These are phyloP conservation scores for Pelecanoides urinatrix DNA, from an alignment of 2,113 vertebrate genomes.

Conservation along the genomic window DNA sequence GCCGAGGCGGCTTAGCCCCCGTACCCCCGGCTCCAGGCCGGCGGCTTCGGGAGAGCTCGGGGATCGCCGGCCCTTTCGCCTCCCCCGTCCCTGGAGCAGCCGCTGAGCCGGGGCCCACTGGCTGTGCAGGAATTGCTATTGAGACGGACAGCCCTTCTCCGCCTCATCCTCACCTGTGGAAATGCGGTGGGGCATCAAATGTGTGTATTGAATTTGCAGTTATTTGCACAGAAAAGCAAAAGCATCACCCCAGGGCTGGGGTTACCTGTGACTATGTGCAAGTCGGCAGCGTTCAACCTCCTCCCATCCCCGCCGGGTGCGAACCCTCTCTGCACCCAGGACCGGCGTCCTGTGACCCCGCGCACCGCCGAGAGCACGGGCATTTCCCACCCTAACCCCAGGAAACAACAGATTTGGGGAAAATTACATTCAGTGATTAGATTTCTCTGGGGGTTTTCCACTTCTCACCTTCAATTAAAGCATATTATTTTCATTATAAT, in stretches of 20 bases:
- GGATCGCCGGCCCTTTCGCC: rapidly evolving
- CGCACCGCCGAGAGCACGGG: rapidly evolving
- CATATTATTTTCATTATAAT: not conserved
- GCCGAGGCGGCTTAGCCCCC: not conserved
- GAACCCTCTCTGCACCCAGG: not conserved
- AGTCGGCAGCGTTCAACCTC: rapidly evolving
- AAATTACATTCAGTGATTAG: rapidly evolving
- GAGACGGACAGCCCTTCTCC: not conserved
- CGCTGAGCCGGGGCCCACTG: rapidly evolving
- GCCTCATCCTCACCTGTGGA: not conserved
- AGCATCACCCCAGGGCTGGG: not conserved
- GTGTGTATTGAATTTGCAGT: rapidly evolving
- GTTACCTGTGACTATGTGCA: not conserved
- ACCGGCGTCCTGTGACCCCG: rapidly evolving
- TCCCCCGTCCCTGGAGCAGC: not conserved
- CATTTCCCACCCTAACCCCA: not conserved
- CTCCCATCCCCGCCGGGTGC: rapidly evolving
- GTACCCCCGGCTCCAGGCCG: not conserved
- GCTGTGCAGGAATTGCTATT: not conserved
- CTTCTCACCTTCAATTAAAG: not conserved
- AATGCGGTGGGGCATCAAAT: no score
- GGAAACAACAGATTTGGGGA: rapidly evolving
- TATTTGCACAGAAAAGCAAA: not conserved
- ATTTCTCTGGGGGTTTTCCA: not conserved
- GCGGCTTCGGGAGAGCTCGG: not conserved